A percentile compares a stretch with the other conserved stretches of the same genome.
phyloP scores from a whole-genome alignment of 2,888 invertebrate species.

The Macrosoma leucophasiata region DNA sequence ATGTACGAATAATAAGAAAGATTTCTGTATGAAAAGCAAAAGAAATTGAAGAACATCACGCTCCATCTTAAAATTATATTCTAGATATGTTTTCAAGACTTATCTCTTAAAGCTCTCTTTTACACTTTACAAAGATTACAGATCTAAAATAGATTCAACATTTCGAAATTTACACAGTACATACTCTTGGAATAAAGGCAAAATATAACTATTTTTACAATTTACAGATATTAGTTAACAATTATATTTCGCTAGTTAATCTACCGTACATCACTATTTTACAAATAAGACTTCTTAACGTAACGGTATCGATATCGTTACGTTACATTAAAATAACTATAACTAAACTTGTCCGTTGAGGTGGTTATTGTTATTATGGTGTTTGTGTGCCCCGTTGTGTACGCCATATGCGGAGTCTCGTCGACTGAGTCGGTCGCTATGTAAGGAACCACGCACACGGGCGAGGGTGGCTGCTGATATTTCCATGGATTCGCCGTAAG shows the following conservation, averaged over 20 bases:
- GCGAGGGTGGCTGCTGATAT: slow-evolving; percentile 65
- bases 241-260: neutral
- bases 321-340: slow-evolving; percentile 11
- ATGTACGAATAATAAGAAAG: no score
- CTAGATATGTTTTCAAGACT: slow-evolving; percentile 52
- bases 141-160: neutral
- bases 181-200: neutral
- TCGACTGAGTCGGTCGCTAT: slow-evolving; percentile 42
- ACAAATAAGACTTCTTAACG: no score
- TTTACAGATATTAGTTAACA: no score
- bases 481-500: slow-evolving; percentile 68
- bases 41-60: neutral
- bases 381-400: slow-evolving; percentile 54
- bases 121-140: slow-evolving; percentile 28
- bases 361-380: slow-evolving; percentile 57
- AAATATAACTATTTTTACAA: slow-evolving; percentile 11
- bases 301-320: neutral
- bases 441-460: slow-evolving; percentile 49
- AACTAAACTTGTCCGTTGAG: slow-evolving; percentile 51
- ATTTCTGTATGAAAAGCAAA: neutral
- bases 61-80: slow-evolving; percentile 27
- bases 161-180: slow-evolving; percentile 5
- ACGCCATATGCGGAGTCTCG: slow-evolving; percentile 43
- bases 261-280: no score
- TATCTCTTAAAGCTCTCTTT: slow-evolving; percentile 51